Base-by-base conservation (phyloP, 2,888 invertebrate genomes). In the Hirtodrosophila alboralis region DNA sequence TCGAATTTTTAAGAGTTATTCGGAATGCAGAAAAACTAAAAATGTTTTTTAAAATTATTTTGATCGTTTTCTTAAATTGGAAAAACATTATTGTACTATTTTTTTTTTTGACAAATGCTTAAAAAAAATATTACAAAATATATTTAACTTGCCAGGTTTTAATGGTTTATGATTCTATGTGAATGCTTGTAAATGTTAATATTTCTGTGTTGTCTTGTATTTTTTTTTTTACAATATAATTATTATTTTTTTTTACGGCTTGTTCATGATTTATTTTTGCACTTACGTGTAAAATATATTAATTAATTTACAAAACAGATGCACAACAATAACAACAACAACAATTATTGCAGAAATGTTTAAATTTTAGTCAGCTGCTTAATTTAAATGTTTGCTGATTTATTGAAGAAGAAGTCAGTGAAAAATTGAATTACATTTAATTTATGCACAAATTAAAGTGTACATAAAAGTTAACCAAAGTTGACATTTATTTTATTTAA, bases 241-340 rank as follows among this genome's bases (percentile, higher is more conserved):
- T 67, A 18, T 45, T 18, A 38, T 34, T 47, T 31, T 41, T 41
- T 30, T 18, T 6, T 36, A 23, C 59, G 37, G 43, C 49, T 56
- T 78, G 62, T 66, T 51, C 57, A 58, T 80, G 80, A 80, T 84
- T 84, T 84, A 79, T 79, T 75, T 79, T 53, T 61, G 54, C 70
- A 74, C 69, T 78, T 75, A 58, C 40, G 61, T 62, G 52, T 69
- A 63, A 64, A 70, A 72, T 72, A 61, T 69, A 65, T 72, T 84
- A 66, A 80, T 80, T 79, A 79, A 80, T 75, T 77, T 69, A 72
- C 51, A 76, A 75, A 80, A 71, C 79, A 71, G 67, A 71, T 63
- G 71, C 67, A 44, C 18, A 18, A 44, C 58, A 67, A 37, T 16
- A 18, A 37, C 26, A 56, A 41, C 31, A 48, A 34, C 28, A 30